Percentiles rank a stretch among this genome's conserved stretches.
These are phyloP conservation scores for Coracias cyanogaster DNA, from an alignment of 2,797 vertebrate species.

Conservation along the genomic window DNA sequence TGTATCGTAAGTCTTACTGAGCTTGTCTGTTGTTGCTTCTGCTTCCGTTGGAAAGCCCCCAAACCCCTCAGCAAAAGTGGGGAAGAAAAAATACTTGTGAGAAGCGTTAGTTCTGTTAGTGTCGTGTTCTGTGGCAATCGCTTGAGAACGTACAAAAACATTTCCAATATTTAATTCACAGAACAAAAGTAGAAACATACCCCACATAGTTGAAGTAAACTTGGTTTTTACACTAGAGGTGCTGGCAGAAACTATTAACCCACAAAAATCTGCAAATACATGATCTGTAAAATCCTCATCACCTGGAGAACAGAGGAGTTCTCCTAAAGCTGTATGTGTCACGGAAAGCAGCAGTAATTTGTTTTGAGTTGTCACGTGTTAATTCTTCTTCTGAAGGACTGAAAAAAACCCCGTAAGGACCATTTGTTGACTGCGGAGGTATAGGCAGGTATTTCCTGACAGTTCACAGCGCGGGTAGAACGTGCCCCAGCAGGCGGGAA, in stretches of 20 bases:
- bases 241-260: not conserved
- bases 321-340: not conserved
- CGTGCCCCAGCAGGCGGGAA: not conserved
- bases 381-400: not conserved
- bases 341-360: not conserved
- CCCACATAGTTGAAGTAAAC: not conserved
- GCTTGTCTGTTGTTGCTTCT: not conserved
- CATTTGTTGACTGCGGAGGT: not conserved
- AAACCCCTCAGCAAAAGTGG: not conserved
- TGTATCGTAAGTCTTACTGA: not conserved
- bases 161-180: not conserved
- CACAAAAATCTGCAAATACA: not conserved
- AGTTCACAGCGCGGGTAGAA: not conserved
- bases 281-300: too few species aligned
- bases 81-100: not conserved
- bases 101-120: not conserved
- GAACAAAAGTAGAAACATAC: not conserved
- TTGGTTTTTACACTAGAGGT: not conserved
- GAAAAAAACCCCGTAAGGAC: not conserved
- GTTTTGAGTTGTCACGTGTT: too few species aligned
- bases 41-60: not conserved
- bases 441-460: not conserved
- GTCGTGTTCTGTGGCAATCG: accelerated
- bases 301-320: not conserved
- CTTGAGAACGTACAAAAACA: not conserved